Conservation (phyloP, 2,888 invertebrate species). For the Rhabditophanes sp. region DNA sequence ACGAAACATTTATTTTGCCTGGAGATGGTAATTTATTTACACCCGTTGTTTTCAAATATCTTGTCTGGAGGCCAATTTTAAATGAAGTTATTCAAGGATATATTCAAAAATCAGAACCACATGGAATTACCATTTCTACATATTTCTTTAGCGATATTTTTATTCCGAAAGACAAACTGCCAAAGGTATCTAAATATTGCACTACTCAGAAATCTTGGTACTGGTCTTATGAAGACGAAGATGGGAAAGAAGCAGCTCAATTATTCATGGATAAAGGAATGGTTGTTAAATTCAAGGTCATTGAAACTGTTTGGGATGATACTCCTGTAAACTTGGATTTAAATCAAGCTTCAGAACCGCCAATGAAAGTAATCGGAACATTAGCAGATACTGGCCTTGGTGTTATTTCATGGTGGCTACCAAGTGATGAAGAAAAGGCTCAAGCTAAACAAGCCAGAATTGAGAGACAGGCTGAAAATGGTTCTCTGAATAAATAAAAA, state of each 20-base stretch:
- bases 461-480: too few relatives aligned
- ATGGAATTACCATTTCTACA: conserved; percentile 49
- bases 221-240: conserved; percentile 12
- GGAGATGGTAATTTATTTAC: conserved; percentile 32
- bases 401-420: conserved; percentile 30
- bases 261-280: conserved; percentile 31
- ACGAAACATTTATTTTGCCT: conserved; percentile 66
- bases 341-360: too few relatives aligned
- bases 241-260: conserved; percentile 21
- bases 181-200: conserved; percentile 46
- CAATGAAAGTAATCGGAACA: conserved; percentile 12
- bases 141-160: conserved; percentile 93
- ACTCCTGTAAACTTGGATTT: too few relatives aligned
- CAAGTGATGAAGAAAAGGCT: conserved; percentile 11
- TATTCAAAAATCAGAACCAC: conserved; percentile 55
- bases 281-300: conserved; percentile 19
- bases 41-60: conserved; percentile 59
- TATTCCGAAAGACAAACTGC: conserved; percentile 73
- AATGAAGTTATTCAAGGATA: conserved; percentile 85
- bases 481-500: too few relatives aligned
- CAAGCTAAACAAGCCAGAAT: too few relatives aligned
- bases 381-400: conserved; percentile 35
- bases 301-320: too few relatives aligned
- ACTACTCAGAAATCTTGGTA: conserved; percentile 3
- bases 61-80: conserved; percentile 80